Evolutionary conservation across 2,888 invertebrate genomes (phyloP).

Genomic region (Xanthorhoe spadicearia): DNA sequence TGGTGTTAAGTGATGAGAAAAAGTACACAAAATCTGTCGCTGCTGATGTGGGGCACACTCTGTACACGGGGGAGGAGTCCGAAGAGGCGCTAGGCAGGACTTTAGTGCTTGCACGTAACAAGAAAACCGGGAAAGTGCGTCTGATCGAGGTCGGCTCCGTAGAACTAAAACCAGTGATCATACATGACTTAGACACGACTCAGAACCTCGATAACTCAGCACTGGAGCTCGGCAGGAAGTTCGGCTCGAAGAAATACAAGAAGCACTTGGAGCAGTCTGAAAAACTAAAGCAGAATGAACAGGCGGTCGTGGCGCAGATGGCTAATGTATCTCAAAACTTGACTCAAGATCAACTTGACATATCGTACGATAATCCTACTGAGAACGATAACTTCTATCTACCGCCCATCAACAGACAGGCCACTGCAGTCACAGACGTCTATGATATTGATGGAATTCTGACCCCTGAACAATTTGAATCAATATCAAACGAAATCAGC

Average conservation of each 20-base stretch:
- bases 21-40: constrained; percentile 54
- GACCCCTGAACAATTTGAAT: constrained; percentile 66
- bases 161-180: constrained; percentile 62
- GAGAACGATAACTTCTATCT: constrained; percentile 76
- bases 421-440: constrained; percentile 71
- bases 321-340: constrained; percentile 78
- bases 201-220: constrained; percentile 58
- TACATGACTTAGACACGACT: constrained; percentile 48
- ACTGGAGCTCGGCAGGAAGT: constrained; percentile 84
- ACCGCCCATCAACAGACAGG: constrained; percentile 80
- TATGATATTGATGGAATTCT: constrained; percentile 77
- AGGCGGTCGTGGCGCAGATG: constrained; percentile 84
- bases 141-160: constrained; percentile 63
- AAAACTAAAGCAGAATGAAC: constrained; percentile 83
- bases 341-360: constrained; percentile 63
- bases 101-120: constrained; percentile 63
- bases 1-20: constrained; percentile 53
- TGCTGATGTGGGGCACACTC: constrained; percentile 54
- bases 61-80: constrained; percentile 69
- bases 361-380: constrained; percentile 61
- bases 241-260: constrained; percentile 87
- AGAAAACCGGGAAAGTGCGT: constrained; percentile 67
- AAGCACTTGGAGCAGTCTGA: constrained; percentile 85
- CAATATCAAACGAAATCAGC: constrained; percentile 63
- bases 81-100: constrained; percentile 62